Evolutionary conservation across 2,113 vertebrate genomes (phyloP), one percentile per base, ranked within the genome.

Genomic region (Chamaetylas fuelleborni): DNA sequence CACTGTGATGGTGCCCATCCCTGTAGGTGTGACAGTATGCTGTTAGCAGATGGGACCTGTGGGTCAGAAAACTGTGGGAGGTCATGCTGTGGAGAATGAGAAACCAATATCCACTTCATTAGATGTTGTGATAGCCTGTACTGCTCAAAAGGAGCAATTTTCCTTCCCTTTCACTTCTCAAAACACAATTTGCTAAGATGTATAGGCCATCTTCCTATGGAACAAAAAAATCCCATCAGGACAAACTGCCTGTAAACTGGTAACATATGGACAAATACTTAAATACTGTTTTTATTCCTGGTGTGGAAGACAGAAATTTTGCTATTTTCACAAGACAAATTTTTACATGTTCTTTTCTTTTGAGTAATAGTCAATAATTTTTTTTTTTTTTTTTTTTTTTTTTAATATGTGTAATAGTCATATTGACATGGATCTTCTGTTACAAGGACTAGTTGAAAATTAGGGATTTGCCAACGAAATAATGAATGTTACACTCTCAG

Each of bases 121-220:
- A 54, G 28, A 42, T 66, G 80, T 5, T 83, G 54, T 70, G 67
- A 80, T 42, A 77, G 47, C 47, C 56, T 3, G 1, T 50, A 62
- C 29, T 61, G 60, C 51, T 81, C 43, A 67, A 85, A 91, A 50
- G 29, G 34, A 92, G 19, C 29, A 0, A 33, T 91, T 91, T 86
- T 66, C 43, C 34, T 74, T 91, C 51, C 72, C 56, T 62, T 95
- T 84, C 56, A 61, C 33, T 47, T 72, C 22, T 89, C 65, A 81
- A 71, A 94, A 74, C 23, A 47, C 56, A 56, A 11, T 74, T 87
- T 82, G 13, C 57, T 79, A 64, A 76, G 57, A 69, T 48, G 43
- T 42, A 51, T 1, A 53, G 26, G 14, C 5, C 1, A 2, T 61
- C 43, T 48, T 89, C 1, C 1, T 29, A 45, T 8, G 26, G 43